Conservation (phyloP, 2,113 vertebrate genomes). For the Melanerpes formicivorus region DNA sequence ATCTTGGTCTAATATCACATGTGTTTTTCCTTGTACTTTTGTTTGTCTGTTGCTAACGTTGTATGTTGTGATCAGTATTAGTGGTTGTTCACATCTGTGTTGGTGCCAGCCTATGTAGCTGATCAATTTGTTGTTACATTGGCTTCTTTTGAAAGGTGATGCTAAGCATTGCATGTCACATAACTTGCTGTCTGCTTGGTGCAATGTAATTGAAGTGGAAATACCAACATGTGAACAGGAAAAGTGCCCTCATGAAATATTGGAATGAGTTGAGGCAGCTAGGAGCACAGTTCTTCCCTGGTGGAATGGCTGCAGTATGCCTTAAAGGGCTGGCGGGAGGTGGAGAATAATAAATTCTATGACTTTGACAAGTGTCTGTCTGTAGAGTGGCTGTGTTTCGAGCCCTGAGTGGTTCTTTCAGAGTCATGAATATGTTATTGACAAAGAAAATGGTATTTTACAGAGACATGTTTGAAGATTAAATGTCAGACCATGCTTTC, state of each 20-base stretch:
- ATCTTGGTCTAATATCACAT: not conserved
- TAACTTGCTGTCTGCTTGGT: not conserved
- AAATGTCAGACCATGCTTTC: accelerated
- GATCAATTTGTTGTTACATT: not conserved
- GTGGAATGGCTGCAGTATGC: not conserved
- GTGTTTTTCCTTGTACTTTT: not conserved
- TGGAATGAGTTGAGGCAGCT: not conserved
- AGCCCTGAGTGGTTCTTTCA: not conserved
- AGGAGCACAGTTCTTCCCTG: not conserved
- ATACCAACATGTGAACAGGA: not conserved
- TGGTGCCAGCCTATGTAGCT: not conserved
- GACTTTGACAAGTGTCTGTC: not conserved
- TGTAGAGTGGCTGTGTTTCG: not conserved
- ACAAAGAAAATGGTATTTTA: not conserved
- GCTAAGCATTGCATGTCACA: accelerated
- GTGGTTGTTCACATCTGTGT: not conserved
- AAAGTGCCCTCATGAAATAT: not conserved
- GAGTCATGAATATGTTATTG: not conserved
- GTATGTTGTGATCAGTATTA: not conserved
- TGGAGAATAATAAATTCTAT: accelerated
- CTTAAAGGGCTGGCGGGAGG: not conserved
- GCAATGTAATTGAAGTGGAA: not conserved
- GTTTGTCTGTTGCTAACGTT: not conserved
- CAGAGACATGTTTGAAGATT: not conserved
- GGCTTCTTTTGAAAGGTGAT: not conserved